phyloP scores from a whole-genome alignment of 2,888 invertebrate species.

The Agrilus biguttatus region DNA sequence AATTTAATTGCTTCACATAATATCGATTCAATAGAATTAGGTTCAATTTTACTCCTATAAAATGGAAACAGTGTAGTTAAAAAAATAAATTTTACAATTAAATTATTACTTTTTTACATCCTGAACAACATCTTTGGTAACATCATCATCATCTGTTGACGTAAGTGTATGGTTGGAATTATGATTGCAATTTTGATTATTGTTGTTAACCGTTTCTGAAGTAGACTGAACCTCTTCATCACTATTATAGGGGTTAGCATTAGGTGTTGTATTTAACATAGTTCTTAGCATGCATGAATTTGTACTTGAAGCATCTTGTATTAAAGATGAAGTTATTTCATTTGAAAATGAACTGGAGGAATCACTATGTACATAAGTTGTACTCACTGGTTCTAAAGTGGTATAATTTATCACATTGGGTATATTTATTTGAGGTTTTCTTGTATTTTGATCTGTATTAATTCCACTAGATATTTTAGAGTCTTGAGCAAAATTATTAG shows the following conservation, averaged over 20 bases:
- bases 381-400: constrained; percentile 17
- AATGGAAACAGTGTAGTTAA: not conserved
- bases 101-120: constrained; percentile 47
- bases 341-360: constrained; percentile 15
- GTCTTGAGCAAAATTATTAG: constrained; percentile 5
- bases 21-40: constrained; percentile 69
- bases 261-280: constrained; percentile 22
- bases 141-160: constrained; percentile 21
- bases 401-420: constrained; percentile 14
- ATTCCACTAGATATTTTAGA: constrained; percentile 1
- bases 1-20: constrained; percentile 73
- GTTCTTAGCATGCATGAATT: constrained; percentile 26
- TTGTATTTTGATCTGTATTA: constrained; percentile 3
- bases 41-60: constrained; percentile 39
- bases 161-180: constrained; percentile 10
- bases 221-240: constrained; percentile 12
- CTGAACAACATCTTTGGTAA: constrained; percentile 48
- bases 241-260: constrained; percentile 10
- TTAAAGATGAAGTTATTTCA: constrained; percentile 19
- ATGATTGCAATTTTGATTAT: constrained; percentile 20
- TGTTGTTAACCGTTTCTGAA: constrained; percentile 18
- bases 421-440: constrained; percentile 8
- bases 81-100: not conserved
- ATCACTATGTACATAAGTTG: constrained; percentile 25
- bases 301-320: constrained; percentile 14